Percentiles rank a stretch among this genome's conserved stretches.
These are phyloP conservation scores for Ectobius pallidus DNA, from an alignment of 2,888 invertebrate species.

Conservation along the genomic window DNA sequence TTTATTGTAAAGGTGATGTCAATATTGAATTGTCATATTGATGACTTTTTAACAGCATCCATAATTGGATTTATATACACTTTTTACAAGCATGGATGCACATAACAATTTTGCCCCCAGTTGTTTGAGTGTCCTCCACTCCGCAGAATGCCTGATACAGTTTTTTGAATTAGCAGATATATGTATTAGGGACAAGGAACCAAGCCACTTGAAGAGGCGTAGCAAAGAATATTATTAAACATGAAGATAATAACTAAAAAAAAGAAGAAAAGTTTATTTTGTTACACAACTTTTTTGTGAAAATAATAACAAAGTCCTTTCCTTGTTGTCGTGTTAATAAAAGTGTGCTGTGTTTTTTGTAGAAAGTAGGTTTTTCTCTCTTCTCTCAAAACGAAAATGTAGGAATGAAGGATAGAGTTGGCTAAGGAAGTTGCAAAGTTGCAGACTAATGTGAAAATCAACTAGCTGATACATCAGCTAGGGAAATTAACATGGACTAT, in stretches of 20 bases:
- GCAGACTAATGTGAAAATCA: constrained; percentile 2
- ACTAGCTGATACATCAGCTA: background rate
- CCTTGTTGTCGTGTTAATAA: constrained; percentile 40
- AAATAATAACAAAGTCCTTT: constrained; percentile 32
- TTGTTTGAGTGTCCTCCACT: constrained; percentile 18
- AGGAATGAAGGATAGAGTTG: constrained; percentile 20
- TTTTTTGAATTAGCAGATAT: constrained; percentile 5
- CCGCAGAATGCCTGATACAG: constrained; percentile 30
- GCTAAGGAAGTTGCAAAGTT: background rate
- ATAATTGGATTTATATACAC: too few species aligned
- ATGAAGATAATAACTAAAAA: constrained; percentile 39
- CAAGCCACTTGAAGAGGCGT: constrained; percentile 31
- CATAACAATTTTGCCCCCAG: too few species aligned
- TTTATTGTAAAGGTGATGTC: background rate
- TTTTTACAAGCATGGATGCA: background rate
- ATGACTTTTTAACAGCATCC: background rate
- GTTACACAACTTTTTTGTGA: constrained; percentile 44
- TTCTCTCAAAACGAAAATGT: constrained; percentile 21
- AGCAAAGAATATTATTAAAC: constrained; percentile 31
- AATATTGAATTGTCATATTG: constrained; percentile 15
- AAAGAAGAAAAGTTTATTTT: constrained; percentile 44
- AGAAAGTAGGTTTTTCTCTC: constrained; percentile 38
- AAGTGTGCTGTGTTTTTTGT: constrained; percentile 38
- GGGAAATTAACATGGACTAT: background rate
- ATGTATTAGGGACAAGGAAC: constrained; percentile 34